phyloP scores from a whole-genome alignment of 1,140 invertebrate species.

The Euura lappo region DNA sequence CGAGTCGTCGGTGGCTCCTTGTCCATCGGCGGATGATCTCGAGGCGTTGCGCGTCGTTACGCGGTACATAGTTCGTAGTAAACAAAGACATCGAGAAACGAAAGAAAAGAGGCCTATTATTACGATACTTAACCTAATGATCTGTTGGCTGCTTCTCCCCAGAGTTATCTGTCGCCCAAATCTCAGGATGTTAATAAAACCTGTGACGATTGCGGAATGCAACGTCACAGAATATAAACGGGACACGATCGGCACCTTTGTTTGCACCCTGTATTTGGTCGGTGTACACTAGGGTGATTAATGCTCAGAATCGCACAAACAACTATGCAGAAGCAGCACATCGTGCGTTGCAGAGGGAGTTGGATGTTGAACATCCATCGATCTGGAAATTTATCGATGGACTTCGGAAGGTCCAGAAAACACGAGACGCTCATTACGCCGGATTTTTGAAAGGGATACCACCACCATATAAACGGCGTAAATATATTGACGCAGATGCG shows the following conservation, averaged over 20 bases:
- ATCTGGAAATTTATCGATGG: conserved; percentile 24
- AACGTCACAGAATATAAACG: conserved; percentile 12
- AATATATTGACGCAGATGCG: conserved; percentile 16
- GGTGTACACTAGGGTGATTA: conserved; percentile 12
- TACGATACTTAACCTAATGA: too few species aligned
- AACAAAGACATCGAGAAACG: too few species aligned
- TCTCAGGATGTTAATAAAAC: too few species aligned
- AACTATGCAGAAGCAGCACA: conserved; percentile 21
- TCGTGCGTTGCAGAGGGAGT: conserved; percentile 10
- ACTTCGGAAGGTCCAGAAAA: conserved; percentile 2
- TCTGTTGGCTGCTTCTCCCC: too few species aligned
- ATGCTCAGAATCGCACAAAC: conserved; percentile 12
- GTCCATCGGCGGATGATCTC: too few species aligned
- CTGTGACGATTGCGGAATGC: too few species aligned
- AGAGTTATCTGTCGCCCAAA: too few species aligned
- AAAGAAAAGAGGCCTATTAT: too few species aligned
- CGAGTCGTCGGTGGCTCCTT: too few species aligned
- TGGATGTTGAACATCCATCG: conserved; percentile 20
- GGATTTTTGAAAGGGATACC: background rate
- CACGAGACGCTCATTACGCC: background rate
- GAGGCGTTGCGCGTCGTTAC: too few species aligned
- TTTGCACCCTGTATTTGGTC: conserved; percentile 14
- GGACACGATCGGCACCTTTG: background rate
- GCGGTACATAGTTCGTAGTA: too few species aligned
- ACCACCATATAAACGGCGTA: conserved; percentile 13